Conservation (phyloP, 2,113 vertebrate genomes). For the Anthoscopus minutus region DNA sequence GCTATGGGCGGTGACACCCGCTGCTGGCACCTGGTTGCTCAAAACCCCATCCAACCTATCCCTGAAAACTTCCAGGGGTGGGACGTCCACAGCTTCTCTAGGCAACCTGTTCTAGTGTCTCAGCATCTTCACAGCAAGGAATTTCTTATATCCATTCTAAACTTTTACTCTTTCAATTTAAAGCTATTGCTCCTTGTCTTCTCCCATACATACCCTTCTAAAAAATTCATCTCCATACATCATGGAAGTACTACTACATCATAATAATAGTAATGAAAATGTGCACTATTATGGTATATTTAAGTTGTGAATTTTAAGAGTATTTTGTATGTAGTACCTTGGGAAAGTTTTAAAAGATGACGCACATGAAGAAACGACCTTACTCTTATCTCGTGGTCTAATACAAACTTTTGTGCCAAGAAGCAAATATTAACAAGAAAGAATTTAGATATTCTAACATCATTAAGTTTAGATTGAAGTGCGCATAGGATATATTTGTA, state of each 20-base stretch:
- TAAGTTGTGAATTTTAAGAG: neutral
- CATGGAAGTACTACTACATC: neutral
- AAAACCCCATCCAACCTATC: neutral
- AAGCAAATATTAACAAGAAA: neutral
- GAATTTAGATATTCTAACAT: neutral
- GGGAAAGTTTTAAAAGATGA: neutral
- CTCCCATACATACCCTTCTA: neutral
- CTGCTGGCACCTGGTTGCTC: neutral
- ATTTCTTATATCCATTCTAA: neutral
- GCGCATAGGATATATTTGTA: neutral
- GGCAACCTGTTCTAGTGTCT: neutral
- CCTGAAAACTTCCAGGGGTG: neutral
- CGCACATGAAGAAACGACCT: neutral
- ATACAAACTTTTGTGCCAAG: neutral
- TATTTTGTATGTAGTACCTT: neutral
- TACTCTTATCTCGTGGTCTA: neutral
- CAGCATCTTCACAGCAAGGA: neutral
- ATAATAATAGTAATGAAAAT: neutral
- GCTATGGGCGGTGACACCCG: neutral
- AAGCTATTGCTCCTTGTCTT: neutral
- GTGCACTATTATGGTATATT: rapidly evolving
- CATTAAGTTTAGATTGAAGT: neutral
- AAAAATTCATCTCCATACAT: neutral
- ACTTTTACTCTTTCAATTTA: neutral
- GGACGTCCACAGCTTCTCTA: neutral